phyloP scores from a whole-genome alignment of 2,113 vertebrate species.

The Paradoxurus hermaphroditus region DNA sequence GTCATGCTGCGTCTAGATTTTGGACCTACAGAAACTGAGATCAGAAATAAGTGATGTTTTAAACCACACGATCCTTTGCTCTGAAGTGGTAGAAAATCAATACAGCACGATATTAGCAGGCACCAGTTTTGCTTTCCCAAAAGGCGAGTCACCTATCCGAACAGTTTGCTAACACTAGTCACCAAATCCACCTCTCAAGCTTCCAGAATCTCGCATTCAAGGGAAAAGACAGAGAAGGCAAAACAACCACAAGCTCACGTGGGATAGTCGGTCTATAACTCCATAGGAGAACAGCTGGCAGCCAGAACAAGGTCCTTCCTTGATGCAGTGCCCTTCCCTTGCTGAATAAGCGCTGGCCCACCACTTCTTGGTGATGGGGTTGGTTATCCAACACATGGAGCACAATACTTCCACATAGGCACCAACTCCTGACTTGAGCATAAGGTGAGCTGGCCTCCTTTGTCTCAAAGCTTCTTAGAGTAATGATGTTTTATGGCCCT shows the following conservation, averaged over 20 bases:
- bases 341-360: background rate
- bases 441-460: background rate
- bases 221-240: background rate
- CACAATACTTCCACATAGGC: background rate
- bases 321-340: accelerated
- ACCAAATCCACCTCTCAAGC: background rate
- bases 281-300: background rate
- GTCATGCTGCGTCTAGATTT: background rate
- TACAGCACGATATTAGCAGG: background rate
- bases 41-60: background rate
- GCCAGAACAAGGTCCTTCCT: accelerated
- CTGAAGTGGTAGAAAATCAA: background rate
- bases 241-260: background rate
- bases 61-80: background rate
- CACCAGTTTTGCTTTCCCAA: background rate
- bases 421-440: background rate
- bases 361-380: no score
- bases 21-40: background rate
- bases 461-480: conserved; percentile 28
- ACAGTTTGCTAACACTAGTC: background rate
- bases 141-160: background rate
- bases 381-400: background rate
- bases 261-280: background rate
- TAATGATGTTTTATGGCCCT: conserved; percentile 22
- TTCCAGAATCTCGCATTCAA: background rate